These are phyloP conservation scores for Caenorhabditis afra DNA, from an alignment of 2,888 invertebrate genomes.

Conservation along the genomic window DNA sequence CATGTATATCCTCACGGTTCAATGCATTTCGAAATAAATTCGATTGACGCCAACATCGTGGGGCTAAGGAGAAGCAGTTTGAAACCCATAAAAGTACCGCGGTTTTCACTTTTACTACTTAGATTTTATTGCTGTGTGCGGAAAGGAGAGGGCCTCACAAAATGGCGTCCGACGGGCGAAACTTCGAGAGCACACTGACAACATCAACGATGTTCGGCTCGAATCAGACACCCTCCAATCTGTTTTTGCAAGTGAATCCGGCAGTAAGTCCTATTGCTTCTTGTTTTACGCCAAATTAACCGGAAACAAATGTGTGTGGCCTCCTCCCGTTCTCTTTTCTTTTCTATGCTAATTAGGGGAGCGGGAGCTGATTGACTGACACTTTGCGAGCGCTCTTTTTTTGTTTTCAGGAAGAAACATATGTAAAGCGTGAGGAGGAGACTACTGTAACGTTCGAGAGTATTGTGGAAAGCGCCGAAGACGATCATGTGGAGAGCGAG, in stretches of 20 bases:
- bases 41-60: conserved; percentile 44
- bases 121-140: conserved; percentile 22
- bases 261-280: conserved; percentile 45
- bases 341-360: conserved; percentile 32
- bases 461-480: conserved; percentile 54
- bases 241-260: conserved; percentile 57
- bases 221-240: conserved; percentile 36
- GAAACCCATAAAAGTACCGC: conserved; percentile 23
- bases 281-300: conserved; percentile 24
- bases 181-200: conserved; percentile 35
- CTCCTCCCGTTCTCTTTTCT: conserved; percentile 14
- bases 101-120: conserved; percentile 13
- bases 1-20: conserved; percentile 21
- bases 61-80: not conserved
- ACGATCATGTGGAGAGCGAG: conserved; percentile 70
- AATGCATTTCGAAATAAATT: conserved; percentile 8
- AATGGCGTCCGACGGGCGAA: conserved; percentile 29
- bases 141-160: not conserved
- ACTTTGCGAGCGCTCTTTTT: too few relatives aligned
- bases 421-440: conserved; percentile 21
- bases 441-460: conserved; percentile 50
- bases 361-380: not conserved
- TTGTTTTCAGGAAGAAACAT: conserved; percentile 43
- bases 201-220: conserved; percentile 44
- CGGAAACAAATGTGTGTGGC: conserved; percentile 28